Evolutionary conservation across 1,140 invertebrate genomes (phyloP), one percentile per base, ranked within the genome.

Genomic region (Megathymus violae): DNA sequence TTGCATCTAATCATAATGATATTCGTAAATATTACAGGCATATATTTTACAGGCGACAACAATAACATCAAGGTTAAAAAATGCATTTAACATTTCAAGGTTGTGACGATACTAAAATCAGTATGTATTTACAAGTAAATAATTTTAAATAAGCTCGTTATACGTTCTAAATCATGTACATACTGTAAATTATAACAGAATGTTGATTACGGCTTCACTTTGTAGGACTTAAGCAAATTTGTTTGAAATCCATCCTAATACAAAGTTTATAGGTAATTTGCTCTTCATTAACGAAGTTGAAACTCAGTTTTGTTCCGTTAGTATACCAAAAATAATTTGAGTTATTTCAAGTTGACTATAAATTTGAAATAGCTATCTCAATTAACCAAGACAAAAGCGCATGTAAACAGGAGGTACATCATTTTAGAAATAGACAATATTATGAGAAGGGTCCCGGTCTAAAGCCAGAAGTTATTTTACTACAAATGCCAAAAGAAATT

Each of bases 261-360:
- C 17, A 46, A 22, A n/a, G 43, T 15, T 46, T 46, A 31, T 31
- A 31, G 27, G 9, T 46, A 22, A 1, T 46, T 22, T 22, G 43
- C 43, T 15, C 40, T 16, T 43, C 40, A 43, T 43, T 19, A 43
- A 16, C 40, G 16, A 43, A 43, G 16, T 43, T 10, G 16, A 41
- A 43, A 17, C 40, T 15, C 17, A 43, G 16, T 43, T 43, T 43
- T 15, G 16, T 7, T 43, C 40, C 6, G 40, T 43, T 43, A 43
- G 15, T 43, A 6, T 43, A 15, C 40, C 40, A 43, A 17, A 43
- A 17, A 17, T 43, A 17, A 17, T 14, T 43, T 43, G 6, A 15
- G 16, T 43, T 17, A 43, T 43, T 11, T 9, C 43, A 19, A 46
- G 10, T 22, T 46, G 17, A 19, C 22, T 31, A 46, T 43, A 10